Percentiles rank a stretch among this genome's conserved stretches.
phyloP scores from a whole-genome alignment of 2,113 vertebrate genomes.

The Melanotaenia duboulayi region DNA sequence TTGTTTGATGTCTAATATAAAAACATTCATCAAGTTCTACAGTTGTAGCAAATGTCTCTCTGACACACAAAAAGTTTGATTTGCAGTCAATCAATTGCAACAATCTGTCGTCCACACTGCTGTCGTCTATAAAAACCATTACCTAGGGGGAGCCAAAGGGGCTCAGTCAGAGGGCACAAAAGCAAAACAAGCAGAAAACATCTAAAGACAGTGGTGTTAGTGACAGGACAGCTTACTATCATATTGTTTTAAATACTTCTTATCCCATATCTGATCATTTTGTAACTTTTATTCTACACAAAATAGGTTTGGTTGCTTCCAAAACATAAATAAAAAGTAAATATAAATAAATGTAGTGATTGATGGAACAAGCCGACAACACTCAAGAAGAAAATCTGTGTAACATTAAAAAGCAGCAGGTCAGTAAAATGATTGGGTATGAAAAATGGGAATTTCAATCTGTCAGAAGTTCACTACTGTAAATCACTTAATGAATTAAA shows the following conservation, averaged over 20 bases:
- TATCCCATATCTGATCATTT: background rate
- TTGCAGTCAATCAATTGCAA: background rate
- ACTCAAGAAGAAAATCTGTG: too few relatives aligned
- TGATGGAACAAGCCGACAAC: too few relatives aligned
- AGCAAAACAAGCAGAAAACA: background rate
- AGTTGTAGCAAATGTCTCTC: background rate
- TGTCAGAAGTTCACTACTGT: too few relatives aligned
- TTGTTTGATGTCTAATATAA: background rate
- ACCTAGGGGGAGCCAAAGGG: constrained; percentile 28
- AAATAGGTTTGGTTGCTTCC: too few relatives aligned
- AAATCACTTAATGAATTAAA: too few relatives aligned
- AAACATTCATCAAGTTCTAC: background rate
- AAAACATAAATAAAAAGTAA: too few relatives aligned
- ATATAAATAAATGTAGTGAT: too few relatives aligned
- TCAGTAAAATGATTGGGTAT: too few relatives aligned
- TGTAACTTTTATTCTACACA: background rate
- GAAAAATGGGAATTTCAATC: too few relatives aligned
- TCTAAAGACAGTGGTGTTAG: background rate
- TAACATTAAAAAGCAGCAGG: too few relatives aligned
- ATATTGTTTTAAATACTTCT: background rate
- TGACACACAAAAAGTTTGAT: too few relatives aligned
- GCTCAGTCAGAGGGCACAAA: background rate
- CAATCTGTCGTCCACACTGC: too few relatives aligned
- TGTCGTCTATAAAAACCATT: background rate
- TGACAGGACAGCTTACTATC: background rate